Base-by-base conservation (phyloP, 35 echinoderm and acorn worm genomes). In the Chiridota heheva region DNA sequence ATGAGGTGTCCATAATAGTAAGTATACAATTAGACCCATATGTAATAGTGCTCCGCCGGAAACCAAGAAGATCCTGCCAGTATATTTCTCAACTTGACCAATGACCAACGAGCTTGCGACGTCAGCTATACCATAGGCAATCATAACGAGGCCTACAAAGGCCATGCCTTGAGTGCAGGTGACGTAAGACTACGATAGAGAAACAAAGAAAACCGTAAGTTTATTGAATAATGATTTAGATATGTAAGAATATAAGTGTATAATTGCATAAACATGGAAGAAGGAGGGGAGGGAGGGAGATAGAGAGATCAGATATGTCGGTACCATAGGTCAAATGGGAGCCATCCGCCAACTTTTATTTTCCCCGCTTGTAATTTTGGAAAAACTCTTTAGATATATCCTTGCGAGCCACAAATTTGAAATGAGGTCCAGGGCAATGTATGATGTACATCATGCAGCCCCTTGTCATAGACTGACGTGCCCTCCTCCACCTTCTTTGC, bases 91-190 rank as follows among this genome's bases (percentile, higher is more conserved):
- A 4, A 92, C 38, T 41, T 69, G 83, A 10, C 90, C 90, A 12
- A 86, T 38, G 51, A 73, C 33, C 33, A 82, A 67, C 18, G 90
- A 92, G 15, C 44, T 81, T 17, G 87, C 26, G 8, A 83, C 90
- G 33, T 92, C 90, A 26, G 63, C 66, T 32, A 84, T 61, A 46
- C 90, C 90, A 40, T 81, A 92, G 5, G 72, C 84, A 18, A 92
- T 92, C 90, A 92, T 92, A 57, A 82, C 60, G 41, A 81, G 87
- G 18, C 90, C 90, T 20, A 92, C 90, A 10, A 33, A 46, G 18
- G 60, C 66, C 2, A 86, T 47, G 2, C 83, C 90, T 46, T 34
- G 73, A 8, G 76, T 85, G 60, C 90, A 92, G 31, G 74, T 86
- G 8, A 92, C 84, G 47, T 81, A 92, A 15, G 82, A 68, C 89